Evolutionary conservation across 53 echinoderm and acorn worm species (phyloP).

Genomic region (Paelopatides confundens): DNA sequence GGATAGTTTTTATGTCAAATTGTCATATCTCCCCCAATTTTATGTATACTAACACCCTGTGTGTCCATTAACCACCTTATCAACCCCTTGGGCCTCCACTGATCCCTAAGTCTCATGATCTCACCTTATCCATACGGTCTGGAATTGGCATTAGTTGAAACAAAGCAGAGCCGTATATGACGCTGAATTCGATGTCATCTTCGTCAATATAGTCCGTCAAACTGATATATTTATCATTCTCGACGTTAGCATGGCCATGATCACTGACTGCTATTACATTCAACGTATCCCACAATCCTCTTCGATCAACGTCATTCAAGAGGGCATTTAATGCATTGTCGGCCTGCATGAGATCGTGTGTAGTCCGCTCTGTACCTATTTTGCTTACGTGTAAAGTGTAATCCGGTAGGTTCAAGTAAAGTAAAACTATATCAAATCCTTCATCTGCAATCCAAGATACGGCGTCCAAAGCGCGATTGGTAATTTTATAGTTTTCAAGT

Average conservation of each 20-base stretch:
- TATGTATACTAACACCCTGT: too few relatives aligned
- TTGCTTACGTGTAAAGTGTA: constrained; percentile 28
- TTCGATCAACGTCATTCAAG: constrained; percentile 11
- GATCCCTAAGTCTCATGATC: too few relatives aligned
- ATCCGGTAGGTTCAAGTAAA: constrained; percentile 5
- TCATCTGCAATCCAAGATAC: constrained; percentile 17
- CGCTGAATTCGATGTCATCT: constrained; percentile 75
- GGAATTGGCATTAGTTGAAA: constrained; percentile 77
- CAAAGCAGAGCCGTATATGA: constrained; percentile 73
- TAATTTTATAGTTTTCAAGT: background rate
- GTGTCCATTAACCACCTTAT: too few relatives aligned
- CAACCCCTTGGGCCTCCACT: too few relatives aligned
- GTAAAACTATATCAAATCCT: background rate
- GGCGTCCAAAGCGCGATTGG: background rate
- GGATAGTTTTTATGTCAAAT: too few relatives aligned
- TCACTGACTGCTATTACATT: constrained; percentile 10
- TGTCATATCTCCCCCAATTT: too few relatives aligned
- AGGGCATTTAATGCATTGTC: background rate
- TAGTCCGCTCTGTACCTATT: background rate
- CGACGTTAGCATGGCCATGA: constrained; percentile 28
- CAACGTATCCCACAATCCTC: constrained; percentile 22
- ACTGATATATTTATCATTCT: constrained; percentile 53
- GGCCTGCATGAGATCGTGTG: background rate
- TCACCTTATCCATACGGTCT: constrained; percentile 50
- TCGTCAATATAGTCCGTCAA: constrained; percentile 85